Evolutionary conservation across 2,797 vertebrate species (phyloP).

Genomic region (Malurus splendens): DNA sequence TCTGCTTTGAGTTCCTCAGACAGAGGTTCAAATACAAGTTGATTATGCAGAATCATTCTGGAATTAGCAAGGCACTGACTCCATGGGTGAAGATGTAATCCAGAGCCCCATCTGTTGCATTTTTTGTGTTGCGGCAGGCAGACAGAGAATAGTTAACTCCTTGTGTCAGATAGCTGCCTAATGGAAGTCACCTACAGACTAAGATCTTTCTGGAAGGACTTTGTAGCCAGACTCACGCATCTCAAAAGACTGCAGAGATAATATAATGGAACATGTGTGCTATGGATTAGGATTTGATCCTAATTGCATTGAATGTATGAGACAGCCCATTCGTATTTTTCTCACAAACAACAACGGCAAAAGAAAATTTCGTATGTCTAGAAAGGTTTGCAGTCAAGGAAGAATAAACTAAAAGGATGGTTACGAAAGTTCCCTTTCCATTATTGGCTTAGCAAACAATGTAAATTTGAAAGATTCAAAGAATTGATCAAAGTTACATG

Average conservation of each 20-base stretch:
- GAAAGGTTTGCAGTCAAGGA: not conserved
- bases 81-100: not conserved
- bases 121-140: not conserved
- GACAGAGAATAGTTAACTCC: not conserved
- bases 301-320: not conserved
- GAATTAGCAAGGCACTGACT: not conserved
- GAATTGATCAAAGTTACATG: not conserved
- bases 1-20: not conserved
- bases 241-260: not conserved
- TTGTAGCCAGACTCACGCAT: fast-evolving
- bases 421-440: not conserved
- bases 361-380: not conserved
- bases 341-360: not conserved
- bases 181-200: not conserved
- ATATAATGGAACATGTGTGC: not conserved
- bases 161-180: not conserved
- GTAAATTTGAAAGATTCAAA: not conserved
- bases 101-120: not conserved
- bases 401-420: not conserved
- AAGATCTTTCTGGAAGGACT: not conserved
- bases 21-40: not conserved
- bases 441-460: not conserved
- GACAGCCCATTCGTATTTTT: not conserved
- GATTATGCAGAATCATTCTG: fast-evolving
- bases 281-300: not conserved